A percentile compares a stretch with the other conserved stretches of the same genome.
phyloP scores from a whole-genome alignment of 1,140 invertebrate genomes.

The Cyrtorhinus lividipennis region DNA sequence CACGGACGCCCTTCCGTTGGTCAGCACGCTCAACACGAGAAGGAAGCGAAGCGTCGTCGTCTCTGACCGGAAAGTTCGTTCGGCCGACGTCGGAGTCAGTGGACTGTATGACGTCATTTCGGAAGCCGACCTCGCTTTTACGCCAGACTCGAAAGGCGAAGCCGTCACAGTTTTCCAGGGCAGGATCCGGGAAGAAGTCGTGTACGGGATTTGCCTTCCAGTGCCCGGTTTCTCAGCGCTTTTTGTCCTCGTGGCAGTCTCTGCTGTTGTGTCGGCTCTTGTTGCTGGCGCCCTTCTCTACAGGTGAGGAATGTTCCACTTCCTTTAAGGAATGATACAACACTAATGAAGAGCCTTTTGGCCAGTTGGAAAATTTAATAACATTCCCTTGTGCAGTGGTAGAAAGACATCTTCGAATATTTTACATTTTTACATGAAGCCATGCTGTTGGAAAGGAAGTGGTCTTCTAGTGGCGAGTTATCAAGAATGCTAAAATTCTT shows the following conservation, averaged over 20 bases:
- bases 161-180: constrained; percentile 76
- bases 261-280: constrained; percentile 64
- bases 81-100: constrained; percentile 70
- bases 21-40: constrained; percentile 28
- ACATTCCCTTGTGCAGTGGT: too few species aligned
- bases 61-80: constrained; percentile 54
- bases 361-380: too few species aligned
- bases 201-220: constrained; percentile 82
- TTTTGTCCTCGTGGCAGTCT: constrained; percentile 71
- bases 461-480: too few species aligned
- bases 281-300: constrained; percentile 60
- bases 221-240: constrained; percentile 73
- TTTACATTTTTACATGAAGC: too few species aligned
- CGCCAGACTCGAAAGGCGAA: constrained; percentile 59
- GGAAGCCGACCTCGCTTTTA: constrained; percentile 80
- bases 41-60: constrained; percentile 48
- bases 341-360: too few species aligned
- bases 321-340: too few species aligned
- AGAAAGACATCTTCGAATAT: too few species aligned
- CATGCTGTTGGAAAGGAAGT: too few species aligned
- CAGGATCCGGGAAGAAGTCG: constrained; percentile 36
- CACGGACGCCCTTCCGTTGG: constrained; percentile 29
- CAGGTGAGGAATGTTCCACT: too few species aligned
- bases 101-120: constrained; percentile 79
- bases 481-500: too few species aligned